phyloP scores from a whole-genome alignment of 2,797 vertebrate genomes.

The Orestias chungarensis region DNA sequence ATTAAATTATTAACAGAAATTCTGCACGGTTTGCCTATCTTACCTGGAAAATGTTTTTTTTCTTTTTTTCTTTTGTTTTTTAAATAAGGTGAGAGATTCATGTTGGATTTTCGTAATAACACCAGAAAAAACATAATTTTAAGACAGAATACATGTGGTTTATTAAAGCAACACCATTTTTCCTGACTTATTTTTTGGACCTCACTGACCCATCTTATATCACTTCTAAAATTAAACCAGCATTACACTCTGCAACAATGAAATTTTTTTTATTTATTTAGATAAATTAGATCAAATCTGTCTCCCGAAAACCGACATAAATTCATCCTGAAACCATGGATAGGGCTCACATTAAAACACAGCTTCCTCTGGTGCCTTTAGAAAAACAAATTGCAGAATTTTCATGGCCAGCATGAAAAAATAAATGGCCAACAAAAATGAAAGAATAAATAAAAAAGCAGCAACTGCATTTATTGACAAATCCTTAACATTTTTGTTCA shows the following conservation, averaged over 20 bases:
- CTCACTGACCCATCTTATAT: slow-evolving; percentile 15
- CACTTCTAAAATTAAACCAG: slow-evolving; percentile 42
- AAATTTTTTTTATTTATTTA: slow-evolving; percentile 47
- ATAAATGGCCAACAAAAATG: neutral
- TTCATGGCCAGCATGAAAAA: neutral
- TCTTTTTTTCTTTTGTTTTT: neutral
- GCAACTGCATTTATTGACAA: too few species aligned
- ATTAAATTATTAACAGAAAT: too few species aligned
- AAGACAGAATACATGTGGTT: neutral
- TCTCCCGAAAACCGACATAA: slow-evolving; percentile 22
- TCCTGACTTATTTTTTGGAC: slow-evolving; percentile 8
- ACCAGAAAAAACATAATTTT: neutral
- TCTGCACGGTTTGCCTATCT: too few species aligned
- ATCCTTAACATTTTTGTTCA: too few species aligned
- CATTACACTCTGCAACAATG: slow-evolving; percentile 23
- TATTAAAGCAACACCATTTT: neutral
- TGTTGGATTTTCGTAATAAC: neutral
- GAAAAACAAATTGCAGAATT: slow-evolving; percentile 12
- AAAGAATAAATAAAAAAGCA: too few species aligned
- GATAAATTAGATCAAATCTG: slow-evolving; percentile 29
- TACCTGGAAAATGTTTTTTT: too few species aligned
- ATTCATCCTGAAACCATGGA: slow-evolving; percentile 21
- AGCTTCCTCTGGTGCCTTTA: slow-evolving; percentile 16
- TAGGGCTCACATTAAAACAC: slow-evolving; percentile 27
- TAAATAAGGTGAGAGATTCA: neutral